Evolutionary conservation across 2,888 invertebrate species (phyloP).

Genomic region (Cynaeus angustus): DNA sequence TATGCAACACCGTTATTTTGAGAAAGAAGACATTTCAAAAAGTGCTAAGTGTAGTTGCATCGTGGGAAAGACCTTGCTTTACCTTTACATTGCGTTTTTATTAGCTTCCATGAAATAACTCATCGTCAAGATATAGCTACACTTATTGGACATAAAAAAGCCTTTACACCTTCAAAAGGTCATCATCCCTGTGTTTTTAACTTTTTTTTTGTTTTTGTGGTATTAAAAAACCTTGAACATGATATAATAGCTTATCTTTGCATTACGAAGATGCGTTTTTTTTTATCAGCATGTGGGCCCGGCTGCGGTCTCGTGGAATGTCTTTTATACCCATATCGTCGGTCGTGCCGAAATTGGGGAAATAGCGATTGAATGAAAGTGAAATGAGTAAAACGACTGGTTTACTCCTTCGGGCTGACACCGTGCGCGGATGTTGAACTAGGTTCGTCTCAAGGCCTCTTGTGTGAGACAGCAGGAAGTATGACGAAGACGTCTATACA

Average conservation of each 20-base stretch:
- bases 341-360: slow-evolving; percentile 42
- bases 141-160: too few species aligned
- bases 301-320: not conserved
- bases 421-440: slow-evolving; percentile 71
- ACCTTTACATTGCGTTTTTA: not conserved
- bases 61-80: slow-evolving; percentile 2
- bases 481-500: slow-evolving; percentile 60
- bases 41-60: not conserved
- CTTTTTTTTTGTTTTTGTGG: too few species aligned
- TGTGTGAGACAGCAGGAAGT: slow-evolving; percentile 66
- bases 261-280: too few species aligned
- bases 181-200: not conserved
- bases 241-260: too few species aligned
- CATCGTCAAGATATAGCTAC: not conserved
- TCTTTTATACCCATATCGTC: not conserved
- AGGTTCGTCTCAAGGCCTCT: slow-evolving; percentile 72
- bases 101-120: slow-evolving; percentile 2
- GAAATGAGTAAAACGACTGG: slow-evolving; percentile 69
- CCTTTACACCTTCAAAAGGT: not conserved
- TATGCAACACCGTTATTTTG: not conserved
- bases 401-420: slow-evolving; percentile 57
- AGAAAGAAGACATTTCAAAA: not conserved
- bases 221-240: not conserved
- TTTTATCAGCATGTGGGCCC: too few species aligned
- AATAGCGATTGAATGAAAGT: slow-evolving; percentile 68